Evolutionary conservation across 92 coral and sea anemone genomes (phyloP).

Genomic region (Ricordea florida): DNA sequence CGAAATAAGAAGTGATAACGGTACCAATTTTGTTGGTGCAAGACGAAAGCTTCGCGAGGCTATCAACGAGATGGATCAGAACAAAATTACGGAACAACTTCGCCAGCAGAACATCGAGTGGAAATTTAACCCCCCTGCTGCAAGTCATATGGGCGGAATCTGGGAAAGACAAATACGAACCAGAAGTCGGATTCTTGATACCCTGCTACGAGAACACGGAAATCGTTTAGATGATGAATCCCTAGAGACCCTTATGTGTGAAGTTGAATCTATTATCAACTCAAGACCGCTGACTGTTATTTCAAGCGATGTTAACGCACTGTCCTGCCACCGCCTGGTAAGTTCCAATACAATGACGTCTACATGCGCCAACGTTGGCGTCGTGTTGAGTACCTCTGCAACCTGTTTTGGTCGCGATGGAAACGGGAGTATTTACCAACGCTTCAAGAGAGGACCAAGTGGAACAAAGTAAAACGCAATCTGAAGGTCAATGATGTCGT

Average conservation of each 20-base stretch:
- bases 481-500: conserved; percentile 21
- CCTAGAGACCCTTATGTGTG: background rate
- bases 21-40: conserved; percentile 61
- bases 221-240: conserved; percentile 42
- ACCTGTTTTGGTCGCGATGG: conserved; percentile 2
- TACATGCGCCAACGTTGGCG: background rate
- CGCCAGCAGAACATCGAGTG: conserved; percentile 30
- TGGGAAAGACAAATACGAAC: conserved; percentile 59
- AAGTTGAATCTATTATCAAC: background rate
- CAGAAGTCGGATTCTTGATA: conserved; percentile 30
- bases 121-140: conserved; percentile 44
- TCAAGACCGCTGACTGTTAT: background rate
- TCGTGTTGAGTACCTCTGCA: background rate
- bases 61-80: conserved; percentile 49
- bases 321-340: conserved; percentile 12
- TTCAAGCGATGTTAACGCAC: background rate
- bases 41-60: conserved; percentile 34
- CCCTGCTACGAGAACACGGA: conserved; percentile 34
- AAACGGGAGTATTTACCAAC: background rate
- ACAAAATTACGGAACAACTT: conserved; percentile 29
- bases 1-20: conserved; percentile 48
- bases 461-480: conserved; percentile 22
- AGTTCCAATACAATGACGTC: background rate
- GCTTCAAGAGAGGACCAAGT: conserved; percentile 20
- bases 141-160: conserved; percentile 62